Base-by-base conservation (phyloP, 2,888 invertebrate species). In the Eueremaeus valkanovi region DNA sequence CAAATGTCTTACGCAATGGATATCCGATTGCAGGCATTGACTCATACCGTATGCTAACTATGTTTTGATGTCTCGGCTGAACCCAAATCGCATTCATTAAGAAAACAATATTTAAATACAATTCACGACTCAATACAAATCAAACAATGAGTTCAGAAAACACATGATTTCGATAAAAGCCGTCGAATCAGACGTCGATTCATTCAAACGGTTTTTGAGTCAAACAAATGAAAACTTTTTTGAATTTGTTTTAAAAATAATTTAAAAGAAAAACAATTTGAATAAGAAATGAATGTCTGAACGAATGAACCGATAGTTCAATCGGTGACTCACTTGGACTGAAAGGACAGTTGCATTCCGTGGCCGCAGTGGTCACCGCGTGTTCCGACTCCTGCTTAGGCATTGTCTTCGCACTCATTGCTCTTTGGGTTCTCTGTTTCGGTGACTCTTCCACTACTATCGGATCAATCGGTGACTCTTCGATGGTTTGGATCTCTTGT, bases 1-100 rank as follows among this genome's bases (percentile, higher is more conserved):
- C 58, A 58, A 58, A 61, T 33, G 33, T n/a, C 29, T 66, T 66
- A 66, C 66, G 66, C 66, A 66, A 66, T 66, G 29, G 66, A 36
- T 21, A 36, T 13, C 33, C 36, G 21, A 36, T 66, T 36, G 66
- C 66, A 66, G 21, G 36, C 66, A 66, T 8, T 66, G 36, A 66
- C 31, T 66, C 36, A 66, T n/a, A 36, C 66, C 66, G 33, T 66
- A 66, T 66, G 66, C 36, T 58, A 58, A 24, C 13, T 36, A 13
- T 58, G 58, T 58, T 29, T 29, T 13, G 6, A 58, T 51, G 5
- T n/a, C 8, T 51, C 51, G 5, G n/a, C n/a, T n/a, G n/a, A n/a
- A n/a, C n/a, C n/a, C n/a, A n/a, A n/a, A n/a, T 36, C 11, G 11
- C 5, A 36, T 36, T 36, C 5, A 36, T 36, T 8, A 36, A 36